Base-by-base conservation (phyloP, 2,888 invertebrate species). In the Hypena proboscidalis region DNA sequence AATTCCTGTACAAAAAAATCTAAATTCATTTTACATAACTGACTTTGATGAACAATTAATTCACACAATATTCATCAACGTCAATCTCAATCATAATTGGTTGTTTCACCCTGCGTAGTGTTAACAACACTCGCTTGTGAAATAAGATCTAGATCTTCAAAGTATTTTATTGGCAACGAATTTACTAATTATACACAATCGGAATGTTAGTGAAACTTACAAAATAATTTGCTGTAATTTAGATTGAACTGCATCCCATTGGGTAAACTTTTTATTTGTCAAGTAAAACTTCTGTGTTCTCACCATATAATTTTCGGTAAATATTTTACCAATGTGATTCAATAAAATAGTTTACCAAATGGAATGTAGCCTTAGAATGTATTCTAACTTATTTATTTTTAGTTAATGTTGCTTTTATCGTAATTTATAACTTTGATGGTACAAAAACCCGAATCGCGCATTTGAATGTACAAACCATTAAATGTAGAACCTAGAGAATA, bases 391-490 rank as follows among this genome's bases (percentile, higher is more conserved):
- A 62, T 62, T 65, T 55, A 56, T 55, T 63, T 42, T 53, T 57
- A 52, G 56, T 54, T 54, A 6, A 17, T 52, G 62, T 58, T 46
- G 41, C 42, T 55, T 58, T 50, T 45, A 48, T 37, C 41, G 14
- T 19, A 41, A 42, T 44, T 40, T 53, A 38, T 47, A 56, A 48
- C 50, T 59, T 58, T 60, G 47, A 62, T 65, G 65, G 64, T 80
- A 81, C 80, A 80, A 79, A 77, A 61, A 58, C 56, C 57, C 56
- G 43, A 55, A 56, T 59, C 60, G 67, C 61, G 74, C 74, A 76
- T 74, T 77, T 74, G 39, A 69, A 68, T 70, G 77, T 77, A 78
- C 79, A 80, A 80, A 42, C 34, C 35, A 58, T 59, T 44, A 44
- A 42, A 44, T 51, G 10, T 52, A 34, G 8, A 49, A 53, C 15